Conservation (phyloP, 2,113 vertebrate genomes). For the Xenopus tropicalis region DNA sequence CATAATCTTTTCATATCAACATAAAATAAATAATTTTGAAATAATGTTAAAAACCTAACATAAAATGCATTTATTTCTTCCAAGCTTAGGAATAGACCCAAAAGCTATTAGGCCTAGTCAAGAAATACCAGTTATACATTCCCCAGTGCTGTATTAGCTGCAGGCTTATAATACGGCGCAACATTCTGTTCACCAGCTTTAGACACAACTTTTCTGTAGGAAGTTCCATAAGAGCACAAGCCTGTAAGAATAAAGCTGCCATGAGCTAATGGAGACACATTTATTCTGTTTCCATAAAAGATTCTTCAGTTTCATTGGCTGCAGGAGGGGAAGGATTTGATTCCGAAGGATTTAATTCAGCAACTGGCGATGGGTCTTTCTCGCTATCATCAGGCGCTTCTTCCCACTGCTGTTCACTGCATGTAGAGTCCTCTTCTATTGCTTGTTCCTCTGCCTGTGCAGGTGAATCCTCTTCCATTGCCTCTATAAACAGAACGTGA, state of each 20-base stretch:
- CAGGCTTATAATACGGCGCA: conserved; percentile 52
- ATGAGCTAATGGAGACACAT: conserved; percentile 66
- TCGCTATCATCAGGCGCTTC: conserved; percentile 50
- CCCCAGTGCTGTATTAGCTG: conserved; percentile 50
- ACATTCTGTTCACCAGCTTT: conserved; percentile 35
- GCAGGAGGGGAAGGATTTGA: conserved; percentile 53
- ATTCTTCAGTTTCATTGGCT: conserved; percentile 71
- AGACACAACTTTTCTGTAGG: conserved; percentile 3
- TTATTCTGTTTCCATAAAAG: conserved; percentile 81
- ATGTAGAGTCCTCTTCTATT: conserved; percentile 46
- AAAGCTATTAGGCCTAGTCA: neutral
- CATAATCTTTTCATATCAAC: neutral
- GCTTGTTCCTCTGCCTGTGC: conserved; percentile 49
- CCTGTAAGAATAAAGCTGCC: conserved; percentile 64
- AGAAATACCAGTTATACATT: conserved; percentile 50
- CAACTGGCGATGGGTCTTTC: conserved; percentile 51
- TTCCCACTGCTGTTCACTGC: conserved; percentile 52
- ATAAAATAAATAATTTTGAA: conserved; percentile 53
- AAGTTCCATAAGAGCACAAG: conserved; percentile 62
- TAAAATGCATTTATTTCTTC: conserved; percentile 47
- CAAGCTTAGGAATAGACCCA: conserved; percentile 1
- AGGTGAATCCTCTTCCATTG: conserved; percentile 53
- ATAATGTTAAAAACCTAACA: conserved; percentile 51
- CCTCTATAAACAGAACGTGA: conserved; percentile 52
- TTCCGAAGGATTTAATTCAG: conserved; percentile 52